Evolutionary conservation across 2,113 vertebrate genomes (phyloP), one percentile per base, ranked within the genome.

Genomic region (Cnemophilus loriae): DNA sequence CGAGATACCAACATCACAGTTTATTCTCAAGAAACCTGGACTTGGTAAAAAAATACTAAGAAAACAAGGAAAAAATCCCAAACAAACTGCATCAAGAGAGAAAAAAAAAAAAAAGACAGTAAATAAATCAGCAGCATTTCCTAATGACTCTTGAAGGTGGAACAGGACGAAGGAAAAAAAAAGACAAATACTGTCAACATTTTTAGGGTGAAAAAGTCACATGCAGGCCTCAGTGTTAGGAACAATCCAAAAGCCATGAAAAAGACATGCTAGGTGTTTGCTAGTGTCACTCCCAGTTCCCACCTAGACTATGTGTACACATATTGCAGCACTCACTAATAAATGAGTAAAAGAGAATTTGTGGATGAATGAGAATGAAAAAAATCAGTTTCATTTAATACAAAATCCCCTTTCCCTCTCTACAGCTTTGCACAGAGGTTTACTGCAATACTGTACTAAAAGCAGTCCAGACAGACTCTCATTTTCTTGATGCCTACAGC

Each of bases 31-130:
- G 47, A 87, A 60, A 68, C 4, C 2, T 23, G 27, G 12, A 18
- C 16, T 39, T 11, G 3, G 27, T 16, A n/a, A 74, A 60, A 52
- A 17, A 32, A 8, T 35, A 7, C 7, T 41, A 53, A 35, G 24
- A 30, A 41, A 68, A 50, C 22, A 32, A 17, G 13, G 10, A 3
- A 42, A 42, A 67, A 46, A 24, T 0, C 2, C 17, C 17, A 3
- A 47, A 52, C 1, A 15, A 79, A 50, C 6, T 27, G 8, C 33
- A 63, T 20, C 10, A 68, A 56, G 28, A 55, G 10, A 41, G 5
- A 23, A 64, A 37, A 82, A 64, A 44, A 21, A 63, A 46, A 44
- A 8, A 35, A 35, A 32, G 4, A 3, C 3, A 42, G 7, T 9
- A 5, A 74, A 65, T 26, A 65, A 52, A 89, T n/a, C 23, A 53